Percentiles rank a stretch among this genome's conserved stretches.
phyloP scores from a whole-genome alignment of 2,888 invertebrate species.

The Cordylochernes scorpioides region DNA sequence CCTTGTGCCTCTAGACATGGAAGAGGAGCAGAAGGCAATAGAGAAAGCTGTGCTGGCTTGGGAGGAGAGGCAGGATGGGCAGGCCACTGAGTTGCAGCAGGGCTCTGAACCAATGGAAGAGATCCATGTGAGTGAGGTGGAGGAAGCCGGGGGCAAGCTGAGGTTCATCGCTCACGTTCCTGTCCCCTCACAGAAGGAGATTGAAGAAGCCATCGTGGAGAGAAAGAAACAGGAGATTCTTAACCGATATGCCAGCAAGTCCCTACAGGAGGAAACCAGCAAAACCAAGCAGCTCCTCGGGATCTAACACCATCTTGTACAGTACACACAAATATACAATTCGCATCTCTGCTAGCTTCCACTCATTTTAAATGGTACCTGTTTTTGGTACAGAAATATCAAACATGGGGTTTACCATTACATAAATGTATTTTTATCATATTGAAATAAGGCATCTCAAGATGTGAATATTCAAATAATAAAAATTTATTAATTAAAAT shows the following conservation, averaged over 20 bases:
- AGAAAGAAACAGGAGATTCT: conserved; percentile 75
- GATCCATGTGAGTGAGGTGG: too few species aligned
- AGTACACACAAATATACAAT: background rate
- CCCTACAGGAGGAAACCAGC: conserved; percentile 34
- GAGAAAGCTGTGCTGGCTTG: conserved; percentile 39
- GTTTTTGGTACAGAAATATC: too few species aligned
- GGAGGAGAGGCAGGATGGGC: too few species aligned
- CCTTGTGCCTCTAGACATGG: conserved; percentile 55
- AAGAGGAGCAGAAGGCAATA: conserved; percentile 40
- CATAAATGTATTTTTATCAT: too few species aligned
- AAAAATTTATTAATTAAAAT: too few species aligned
- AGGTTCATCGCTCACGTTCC: conserved; percentile 58
- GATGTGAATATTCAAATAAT: too few species aligned
- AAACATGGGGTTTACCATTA: too few species aligned
- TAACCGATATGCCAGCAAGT: conserved; percentile 46
- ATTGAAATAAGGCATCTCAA: too few species aligned
- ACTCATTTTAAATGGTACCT: too few species aligned
- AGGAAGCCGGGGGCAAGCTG: conserved; percentile 18
- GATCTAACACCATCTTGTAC: conserved; percentile 3
- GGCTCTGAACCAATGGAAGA: too few species aligned
- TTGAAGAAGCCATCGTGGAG: conserved; percentile 64
- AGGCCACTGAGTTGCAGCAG: too few species aligned
- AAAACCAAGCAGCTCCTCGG: conserved; percentile 13
- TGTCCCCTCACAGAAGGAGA: conserved; percentile 76
- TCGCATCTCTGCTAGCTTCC: too few species aligned